Evolutionary conservation across 2,888 invertebrate genomes (phyloP).

Genomic region (Callyntrura sp.): DNA sequence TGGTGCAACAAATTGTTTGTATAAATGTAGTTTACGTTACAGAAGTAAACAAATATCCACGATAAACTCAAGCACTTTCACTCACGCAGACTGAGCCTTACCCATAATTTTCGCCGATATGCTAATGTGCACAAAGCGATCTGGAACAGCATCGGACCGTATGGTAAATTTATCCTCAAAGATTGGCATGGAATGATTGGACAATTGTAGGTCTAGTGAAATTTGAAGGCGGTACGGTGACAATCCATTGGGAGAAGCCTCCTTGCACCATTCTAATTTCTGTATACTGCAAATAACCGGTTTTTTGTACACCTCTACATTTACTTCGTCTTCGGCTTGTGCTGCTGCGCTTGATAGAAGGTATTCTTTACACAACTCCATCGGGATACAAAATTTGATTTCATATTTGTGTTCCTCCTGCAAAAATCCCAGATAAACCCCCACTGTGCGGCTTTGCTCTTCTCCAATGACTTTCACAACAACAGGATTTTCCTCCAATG

Average conservation of each 20-base stretch:
- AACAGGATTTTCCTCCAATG: slow-evolving; percentile 79
- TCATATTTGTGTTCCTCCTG: slow-evolving; percentile 82
- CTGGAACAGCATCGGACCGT: slow-evolving; percentile 67
- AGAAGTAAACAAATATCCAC: too few relatives aligned
- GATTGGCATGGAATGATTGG: slow-evolving; percentile 73
- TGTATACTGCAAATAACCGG: slow-evolving; percentile 67
- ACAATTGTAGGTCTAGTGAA: slow-evolving; percentile 64
- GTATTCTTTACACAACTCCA: slow-evolving; percentile 78
- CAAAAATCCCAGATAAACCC: slow-evolving; percentile 82
- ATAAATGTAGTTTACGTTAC: not conserved
- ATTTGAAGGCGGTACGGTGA: slow-evolving; percentile 59
- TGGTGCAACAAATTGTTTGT: too few relatives aligned
- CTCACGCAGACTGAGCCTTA: too few relatives aligned
- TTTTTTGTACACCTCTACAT: slow-evolving; percentile 59
- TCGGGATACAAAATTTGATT: slow-evolving; percentile 78
- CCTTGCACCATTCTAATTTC: slow-evolving; percentile 72
- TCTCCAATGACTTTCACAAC: slow-evolving; percentile 79
- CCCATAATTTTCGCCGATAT: slow-evolving; percentile 82
- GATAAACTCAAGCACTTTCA: too few relatives aligned
- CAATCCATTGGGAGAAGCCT: slow-evolving; percentile 40
- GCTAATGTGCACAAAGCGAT: slow-evolving; percentile 77
- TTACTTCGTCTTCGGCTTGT: slow-evolving; percentile 43
- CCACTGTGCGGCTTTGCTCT: slow-evolving; percentile 79
- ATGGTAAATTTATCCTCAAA: slow-evolving; percentile 82
- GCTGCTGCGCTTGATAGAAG: slow-evolving; percentile 55